Conservation (phyloP, 2,113 vertebrate genomes). For the Ceyx margarethae region DNA sequence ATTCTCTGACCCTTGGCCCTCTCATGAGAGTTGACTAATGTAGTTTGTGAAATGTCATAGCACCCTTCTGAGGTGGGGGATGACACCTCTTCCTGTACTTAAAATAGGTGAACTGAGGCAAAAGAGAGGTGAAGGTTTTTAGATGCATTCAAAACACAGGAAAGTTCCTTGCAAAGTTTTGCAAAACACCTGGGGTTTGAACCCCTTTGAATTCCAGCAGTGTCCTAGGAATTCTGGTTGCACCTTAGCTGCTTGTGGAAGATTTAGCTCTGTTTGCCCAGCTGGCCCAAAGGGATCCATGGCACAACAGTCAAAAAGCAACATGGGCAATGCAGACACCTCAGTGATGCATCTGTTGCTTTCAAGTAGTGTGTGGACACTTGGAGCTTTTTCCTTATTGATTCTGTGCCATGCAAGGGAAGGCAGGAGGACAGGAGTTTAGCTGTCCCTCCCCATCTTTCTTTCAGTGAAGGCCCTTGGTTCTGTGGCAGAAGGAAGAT, state of each 20-base stretch:
- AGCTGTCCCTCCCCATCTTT: neutral
- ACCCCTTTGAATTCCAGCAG: neutral
- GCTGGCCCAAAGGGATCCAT: neutral
- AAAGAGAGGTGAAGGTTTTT: neutral
- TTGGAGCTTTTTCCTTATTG: neutral
- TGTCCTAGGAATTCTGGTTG: neutral
- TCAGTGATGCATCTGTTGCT: rapidly evolving
- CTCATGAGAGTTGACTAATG: constrained; percentile 15
- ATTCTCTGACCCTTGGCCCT: constrained; percentile 12
- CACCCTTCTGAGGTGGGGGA: neutral
- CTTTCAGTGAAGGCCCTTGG: neutral
- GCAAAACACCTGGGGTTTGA: neutral
- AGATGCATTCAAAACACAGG: constrained; percentile 3
- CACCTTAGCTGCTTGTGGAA: neutral
- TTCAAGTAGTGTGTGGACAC: neutral
- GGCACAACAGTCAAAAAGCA: neutral
- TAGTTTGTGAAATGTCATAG: constrained; percentile 37
- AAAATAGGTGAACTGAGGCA: constrained; percentile 27
- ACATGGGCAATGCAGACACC: neutral
- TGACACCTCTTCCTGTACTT: constrained; percentile 25
- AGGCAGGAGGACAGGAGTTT: neutral
- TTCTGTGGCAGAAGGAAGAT: neutral
- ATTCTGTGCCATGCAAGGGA: neutral
- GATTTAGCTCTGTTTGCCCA: neutral
- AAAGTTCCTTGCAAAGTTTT: neutral